Conservation (phyloP, 2,888 invertebrate genomes). For the Capitulum mitella region DNA sequence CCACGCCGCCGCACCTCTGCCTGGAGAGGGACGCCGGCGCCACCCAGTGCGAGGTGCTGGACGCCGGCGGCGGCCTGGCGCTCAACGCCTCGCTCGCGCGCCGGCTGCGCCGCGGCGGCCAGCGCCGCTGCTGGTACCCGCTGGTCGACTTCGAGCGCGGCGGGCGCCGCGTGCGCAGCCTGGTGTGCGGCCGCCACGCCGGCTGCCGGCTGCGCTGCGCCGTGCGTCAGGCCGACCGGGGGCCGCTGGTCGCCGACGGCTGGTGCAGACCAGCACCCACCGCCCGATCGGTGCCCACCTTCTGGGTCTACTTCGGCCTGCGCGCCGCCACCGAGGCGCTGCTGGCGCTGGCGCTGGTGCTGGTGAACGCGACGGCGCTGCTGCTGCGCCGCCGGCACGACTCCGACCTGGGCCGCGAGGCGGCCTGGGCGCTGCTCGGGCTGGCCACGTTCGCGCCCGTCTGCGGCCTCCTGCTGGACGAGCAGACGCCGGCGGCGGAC, state of each 20-base stretch:
- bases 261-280: no score
- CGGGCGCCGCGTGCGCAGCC: neutral
- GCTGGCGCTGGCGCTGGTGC: slow-evolving; percentile 37
- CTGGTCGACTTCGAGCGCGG: neutral
- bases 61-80: neutral
- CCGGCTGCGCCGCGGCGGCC: neutral
- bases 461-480: slow-evolving; percentile 33
- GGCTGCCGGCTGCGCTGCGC: neutral
- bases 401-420: slow-evolving; percentile 35
- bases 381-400: slow-evolving; percentile 35
- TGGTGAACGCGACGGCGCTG: slow-evolving; percentile 34
- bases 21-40: neutral
- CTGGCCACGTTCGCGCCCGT: slow-evolving; percentile 33
- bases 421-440: slow-evolving; percentile 34
- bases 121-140: neutral
- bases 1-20: slow-evolving; percentile 5
- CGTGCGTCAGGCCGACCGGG: neutral
- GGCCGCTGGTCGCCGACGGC: neutral
- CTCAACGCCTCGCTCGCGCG: neutral
- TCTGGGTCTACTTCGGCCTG: slow-evolving; percentile 38
- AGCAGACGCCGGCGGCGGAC: slow-evolving; percentile 25
- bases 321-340: slow-evolving; percentile 38
- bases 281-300: no score
- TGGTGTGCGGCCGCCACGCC: neutral
- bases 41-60: slow-evolving; percentile 14